Conservation (phyloP, 2,113 vertebrate genomes). For the Triplophysa rosa region DNA sequence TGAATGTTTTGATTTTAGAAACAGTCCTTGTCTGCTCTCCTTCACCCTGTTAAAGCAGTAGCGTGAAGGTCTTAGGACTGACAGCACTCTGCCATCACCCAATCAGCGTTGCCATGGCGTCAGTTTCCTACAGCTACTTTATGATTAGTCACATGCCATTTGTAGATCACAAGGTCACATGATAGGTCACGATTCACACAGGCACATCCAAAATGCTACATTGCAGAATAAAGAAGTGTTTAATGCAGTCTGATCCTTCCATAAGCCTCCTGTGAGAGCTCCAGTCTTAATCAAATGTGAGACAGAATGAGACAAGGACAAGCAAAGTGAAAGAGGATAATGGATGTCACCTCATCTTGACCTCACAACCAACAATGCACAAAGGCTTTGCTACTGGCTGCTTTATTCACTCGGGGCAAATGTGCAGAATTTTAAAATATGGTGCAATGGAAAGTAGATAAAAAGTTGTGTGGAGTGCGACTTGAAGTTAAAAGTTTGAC, state of each 20-base stretch:
- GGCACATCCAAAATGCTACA: neutral
- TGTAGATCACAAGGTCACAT: too few relatives aligned
- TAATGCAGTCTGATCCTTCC: constrained; percentile 33
- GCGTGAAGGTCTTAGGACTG: too few relatives aligned
- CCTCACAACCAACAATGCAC: neutral
- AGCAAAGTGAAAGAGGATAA: constrained; percentile 13
- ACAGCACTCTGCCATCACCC: too few relatives aligned
- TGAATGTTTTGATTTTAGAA: too few relatives aligned
- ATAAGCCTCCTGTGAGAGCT: constrained; percentile 26
- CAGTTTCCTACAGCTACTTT: too few relatives aligned
- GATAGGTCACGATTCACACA: neutral
- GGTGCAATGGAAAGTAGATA: constrained; percentile 1
- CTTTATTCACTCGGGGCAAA: neutral
- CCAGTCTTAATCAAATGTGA: constrained; percentile 10
- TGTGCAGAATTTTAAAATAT: neutral
- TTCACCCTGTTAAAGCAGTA: too few relatives aligned
- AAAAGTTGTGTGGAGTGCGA: neutral
- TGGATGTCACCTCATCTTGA: constrained; percentile 11
- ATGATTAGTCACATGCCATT: too few relatives aligned
- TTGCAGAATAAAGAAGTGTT: constrained; percentile 40
- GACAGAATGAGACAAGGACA: constrained; percentile 2
- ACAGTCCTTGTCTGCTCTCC: too few relatives aligned
- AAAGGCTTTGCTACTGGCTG: neutral
- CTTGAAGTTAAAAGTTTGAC: neutral
- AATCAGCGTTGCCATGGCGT: too few relatives aligned